phyloP scores from a whole-genome alignment of 2,113 vertebrate genomes.

The Australoheros scitulus region DNA sequence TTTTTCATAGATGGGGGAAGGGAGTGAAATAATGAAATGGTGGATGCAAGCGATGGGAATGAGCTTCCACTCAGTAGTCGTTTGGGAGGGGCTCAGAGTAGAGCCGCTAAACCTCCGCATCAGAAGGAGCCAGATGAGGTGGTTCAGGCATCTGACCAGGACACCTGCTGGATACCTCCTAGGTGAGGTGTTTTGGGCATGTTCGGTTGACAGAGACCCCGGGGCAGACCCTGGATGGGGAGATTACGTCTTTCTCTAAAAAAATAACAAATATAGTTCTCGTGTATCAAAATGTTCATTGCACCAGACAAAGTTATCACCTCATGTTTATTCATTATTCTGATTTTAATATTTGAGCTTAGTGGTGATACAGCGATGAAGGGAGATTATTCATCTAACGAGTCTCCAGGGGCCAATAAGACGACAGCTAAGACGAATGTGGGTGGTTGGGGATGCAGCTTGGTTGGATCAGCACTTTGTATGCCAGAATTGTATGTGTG shows the following conservation, averaged over 20 bases:
- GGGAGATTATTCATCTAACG: conserved; percentile 11
- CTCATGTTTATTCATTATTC: background rate
- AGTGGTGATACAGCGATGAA: conserved; percentile 9
- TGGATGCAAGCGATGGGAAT: too few species aligned
- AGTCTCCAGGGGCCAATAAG: conserved; percentile 9
- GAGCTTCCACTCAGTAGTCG: too few species aligned
- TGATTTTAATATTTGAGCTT: conserved; percentile 4
- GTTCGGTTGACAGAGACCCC: background rate
- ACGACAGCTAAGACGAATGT: background rate
- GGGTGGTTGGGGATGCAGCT: background rate
- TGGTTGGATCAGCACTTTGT: conserved; percentile 28
- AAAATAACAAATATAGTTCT: background rate
- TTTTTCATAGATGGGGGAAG: too few species aligned
- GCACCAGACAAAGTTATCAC: background rate
- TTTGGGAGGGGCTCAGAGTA: background rate
- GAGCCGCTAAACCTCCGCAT: background rate
- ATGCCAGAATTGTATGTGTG: background rate
- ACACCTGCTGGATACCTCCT: background rate
- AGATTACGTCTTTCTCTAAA: background rate
- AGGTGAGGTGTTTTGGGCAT: fast-evolving
- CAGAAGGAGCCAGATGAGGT: too few species aligned
- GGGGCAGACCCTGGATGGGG: background rate
- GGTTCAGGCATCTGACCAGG: too few species aligned
- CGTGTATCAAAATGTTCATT: background rate
- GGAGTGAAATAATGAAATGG: background rate